These are phyloP conservation scores for Uropsilus gracilis DNA, from an alignment of 2,113 vertebrate species.

Conservation along the genomic window DNA sequence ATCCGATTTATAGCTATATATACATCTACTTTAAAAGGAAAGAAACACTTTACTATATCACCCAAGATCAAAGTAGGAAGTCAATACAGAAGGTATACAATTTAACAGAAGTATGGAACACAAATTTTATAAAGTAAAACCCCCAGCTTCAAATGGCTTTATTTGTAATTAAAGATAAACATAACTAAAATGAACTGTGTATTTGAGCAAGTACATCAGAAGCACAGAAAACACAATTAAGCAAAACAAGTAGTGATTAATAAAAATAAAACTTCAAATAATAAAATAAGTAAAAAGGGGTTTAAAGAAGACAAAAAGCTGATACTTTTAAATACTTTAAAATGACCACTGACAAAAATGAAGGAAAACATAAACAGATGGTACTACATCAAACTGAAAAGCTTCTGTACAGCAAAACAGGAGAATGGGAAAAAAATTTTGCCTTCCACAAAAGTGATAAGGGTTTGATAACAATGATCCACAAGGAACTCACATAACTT, in stretches of 20 bases:
- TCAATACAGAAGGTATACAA: neutral
- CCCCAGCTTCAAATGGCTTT: neutral
- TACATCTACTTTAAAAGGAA: slow-evolving; percentile 29
- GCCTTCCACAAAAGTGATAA: no score
- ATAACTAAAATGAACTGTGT: neutral
- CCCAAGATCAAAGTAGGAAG: neutral
- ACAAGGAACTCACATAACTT: no score
- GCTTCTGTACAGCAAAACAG: no score
- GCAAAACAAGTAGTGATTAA: neutral
- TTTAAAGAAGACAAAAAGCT: slow-evolving; percentile 54
- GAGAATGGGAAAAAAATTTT: no score
- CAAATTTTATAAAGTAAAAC: neutral
- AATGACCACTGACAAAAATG: no score
- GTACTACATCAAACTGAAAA: no score
- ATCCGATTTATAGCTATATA: neutral
- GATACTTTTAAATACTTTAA: no score
- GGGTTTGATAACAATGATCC: no score
- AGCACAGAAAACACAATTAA: neutral
- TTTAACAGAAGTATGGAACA: slow-evolving; percentile 7
- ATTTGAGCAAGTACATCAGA: neutral
- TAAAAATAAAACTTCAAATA: slow-evolving; percentile 18
- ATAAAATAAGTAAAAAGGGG: neutral
- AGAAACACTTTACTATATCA: slow-evolving; percentile 7
- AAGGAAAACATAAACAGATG: no score
- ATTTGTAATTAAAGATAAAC: slow-evolving; percentile 48